Evolutionary conservation across 2,797 vertebrate species (phyloP).

Genomic region (Semotilus atromaculatus): DNA sequence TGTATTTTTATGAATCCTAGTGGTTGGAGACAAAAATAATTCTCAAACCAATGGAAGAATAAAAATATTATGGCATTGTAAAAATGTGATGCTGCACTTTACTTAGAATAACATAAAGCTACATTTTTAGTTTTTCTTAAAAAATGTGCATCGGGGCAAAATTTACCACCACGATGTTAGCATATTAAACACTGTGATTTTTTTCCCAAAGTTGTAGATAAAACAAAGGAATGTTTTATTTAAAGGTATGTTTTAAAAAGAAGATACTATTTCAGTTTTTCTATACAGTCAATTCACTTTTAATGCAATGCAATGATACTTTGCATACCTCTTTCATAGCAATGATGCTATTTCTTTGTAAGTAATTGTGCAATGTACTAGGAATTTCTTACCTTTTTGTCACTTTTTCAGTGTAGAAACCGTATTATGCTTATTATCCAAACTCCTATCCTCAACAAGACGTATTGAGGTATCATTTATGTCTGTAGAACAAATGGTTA

Average conservation of each 20-base stretch:
- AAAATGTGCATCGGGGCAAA: not conserved
- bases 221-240: too few relatives aligned
- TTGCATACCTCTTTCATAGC: too few relatives aligned
- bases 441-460: not conserved
- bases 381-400: not conserved
- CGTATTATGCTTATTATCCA: not conserved
- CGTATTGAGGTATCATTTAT: not conserved
- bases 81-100: conserved; percentile 5
- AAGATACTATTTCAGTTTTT: not conserved
- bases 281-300: not conserved
- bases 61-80: not conserved
- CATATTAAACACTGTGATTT: not conserved
- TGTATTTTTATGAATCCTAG: not conserved
- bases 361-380: not conserved
- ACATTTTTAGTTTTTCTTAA: not conserved
- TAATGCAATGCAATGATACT: not conserved
- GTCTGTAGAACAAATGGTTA: not conserved
- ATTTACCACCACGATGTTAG: not conserved
- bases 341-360: not conserved
- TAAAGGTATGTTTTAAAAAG: too few relatives aligned
- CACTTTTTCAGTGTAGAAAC: not conserved
- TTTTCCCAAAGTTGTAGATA: too few relatives aligned
- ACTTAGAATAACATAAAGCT: not conserved
- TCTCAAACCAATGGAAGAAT: not conserved
- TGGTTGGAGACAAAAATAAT: not conserved